These are phyloP conservation scores for Accipiter virgatus DNA, from an alignment of 2,113 vertebrate species.

Conservation along the genomic window DNA sequence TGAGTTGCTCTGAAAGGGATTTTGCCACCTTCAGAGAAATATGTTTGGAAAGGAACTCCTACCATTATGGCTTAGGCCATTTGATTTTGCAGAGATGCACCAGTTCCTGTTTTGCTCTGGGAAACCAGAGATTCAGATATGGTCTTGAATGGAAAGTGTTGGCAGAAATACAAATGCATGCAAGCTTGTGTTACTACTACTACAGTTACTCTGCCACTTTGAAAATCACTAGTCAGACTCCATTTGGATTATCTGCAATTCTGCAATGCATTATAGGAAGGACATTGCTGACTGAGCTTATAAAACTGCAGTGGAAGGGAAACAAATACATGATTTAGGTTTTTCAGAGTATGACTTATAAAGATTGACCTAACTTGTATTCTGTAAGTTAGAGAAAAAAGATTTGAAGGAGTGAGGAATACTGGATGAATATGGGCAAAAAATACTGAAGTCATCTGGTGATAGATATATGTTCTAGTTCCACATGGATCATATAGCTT, in stretches of 20 bases:
- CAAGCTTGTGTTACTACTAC: background rate
- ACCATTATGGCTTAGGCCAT: background rate
- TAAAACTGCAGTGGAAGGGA: slow-evolving; percentile 62
- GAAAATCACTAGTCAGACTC: slow-evolving; percentile 37
- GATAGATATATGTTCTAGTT: background rate
- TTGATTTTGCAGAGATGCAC: background rate
- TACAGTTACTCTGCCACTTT: background rate
- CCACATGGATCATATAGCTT: background rate
- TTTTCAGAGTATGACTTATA: slow-evolving; percentile 62
- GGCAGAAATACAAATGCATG: slow-evolving; percentile 13
- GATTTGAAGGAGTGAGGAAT: slow-evolving; percentile 45
- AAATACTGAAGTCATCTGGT: slow-evolving; percentile 18
- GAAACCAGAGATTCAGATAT: background rate
- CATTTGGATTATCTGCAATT: slow-evolving; percentile 56
- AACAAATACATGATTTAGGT: slow-evolving; percentile 69
- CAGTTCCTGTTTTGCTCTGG: background rate
- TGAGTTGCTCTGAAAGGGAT: background rate
- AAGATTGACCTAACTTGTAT: slow-evolving; percentile 61
- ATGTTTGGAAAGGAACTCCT: background rate
- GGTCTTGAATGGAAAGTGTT: background rate
- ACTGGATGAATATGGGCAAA: slow-evolving; percentile 13
- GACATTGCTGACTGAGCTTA: slow-evolving; percentile 56
- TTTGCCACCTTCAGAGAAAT: background rate
- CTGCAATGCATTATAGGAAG: slow-evolving; percentile 41
- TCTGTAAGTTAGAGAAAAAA: slow-evolving; percentile 50